Percentiles rank a stretch among this genome's conserved stretches.
Evolutionary conservation across 2,797 vertebrate genomes (phyloP).

Genomic region (Crocidura indochinensis): DNA sequence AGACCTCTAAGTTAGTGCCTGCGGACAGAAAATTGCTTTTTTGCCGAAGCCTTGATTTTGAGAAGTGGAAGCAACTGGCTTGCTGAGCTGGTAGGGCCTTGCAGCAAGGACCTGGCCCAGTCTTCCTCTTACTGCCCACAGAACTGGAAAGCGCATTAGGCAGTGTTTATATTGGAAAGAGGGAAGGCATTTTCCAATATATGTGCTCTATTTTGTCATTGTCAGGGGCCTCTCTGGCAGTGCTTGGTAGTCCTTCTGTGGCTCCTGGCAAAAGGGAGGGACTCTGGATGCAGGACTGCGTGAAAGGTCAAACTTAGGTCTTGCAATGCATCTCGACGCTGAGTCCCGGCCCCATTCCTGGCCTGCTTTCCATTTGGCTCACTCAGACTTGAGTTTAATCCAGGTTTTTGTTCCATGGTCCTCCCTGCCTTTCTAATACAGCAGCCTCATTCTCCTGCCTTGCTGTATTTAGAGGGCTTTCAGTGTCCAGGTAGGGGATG

Average conservation of each 20-base stretch:
- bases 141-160: slow-evolving; percentile 13
- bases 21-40: slow-evolving; percentile 56
- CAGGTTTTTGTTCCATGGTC: not conserved
- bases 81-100: not conserved
- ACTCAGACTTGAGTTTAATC: not conserved
- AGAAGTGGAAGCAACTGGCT: not conserved
- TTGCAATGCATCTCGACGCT: no score
- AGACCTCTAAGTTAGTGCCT: slow-evolving; percentile 68
- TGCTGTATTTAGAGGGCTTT: not conserved
- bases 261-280: no score
- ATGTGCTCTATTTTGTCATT: not conserved
- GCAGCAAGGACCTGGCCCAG: not conserved
- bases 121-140: no score
- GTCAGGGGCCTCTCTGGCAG: no score
- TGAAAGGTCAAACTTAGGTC: no score
- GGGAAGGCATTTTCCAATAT: slow-evolving; percentile 29
- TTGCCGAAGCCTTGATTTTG: slow-evolving; percentile 50
- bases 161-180: slow-evolving; percentile 26
- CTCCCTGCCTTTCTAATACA: not conserved
- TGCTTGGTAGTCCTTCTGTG: no score
- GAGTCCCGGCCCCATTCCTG: no score
- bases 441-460: not conserved
- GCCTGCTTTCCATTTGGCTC: not conserved
- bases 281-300: not conserved
- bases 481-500: not conserved